These are phyloP conservation scores for Elaphurus davidianus DNA, from an alignment of 2,113 vertebrate species.

Conservation along the genomic window DNA sequence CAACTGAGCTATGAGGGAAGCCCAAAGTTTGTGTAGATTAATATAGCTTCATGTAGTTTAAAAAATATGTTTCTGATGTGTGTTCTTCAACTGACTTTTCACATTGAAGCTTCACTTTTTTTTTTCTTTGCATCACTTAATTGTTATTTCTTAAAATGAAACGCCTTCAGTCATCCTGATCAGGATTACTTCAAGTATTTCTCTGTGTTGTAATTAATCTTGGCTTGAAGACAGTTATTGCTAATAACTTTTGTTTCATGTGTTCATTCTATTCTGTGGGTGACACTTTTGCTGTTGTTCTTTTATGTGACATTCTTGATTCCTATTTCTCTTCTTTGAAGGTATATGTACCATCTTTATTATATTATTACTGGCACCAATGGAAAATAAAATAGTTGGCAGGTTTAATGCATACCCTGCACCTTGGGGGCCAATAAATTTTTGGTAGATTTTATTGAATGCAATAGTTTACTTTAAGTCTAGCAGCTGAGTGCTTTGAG, in stretches of 20 bases:
- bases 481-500: neutral
- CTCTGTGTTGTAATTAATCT: neutral
- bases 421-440: neutral
- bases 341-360: neutral
- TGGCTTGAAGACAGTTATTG: neutral
- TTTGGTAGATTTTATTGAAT: neutral
- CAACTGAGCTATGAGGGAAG: neutral
- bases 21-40: neutral
- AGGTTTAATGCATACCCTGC: neutral
- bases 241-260: neutral
- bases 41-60: neutral
- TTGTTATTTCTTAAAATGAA: neutral
- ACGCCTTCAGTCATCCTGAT: neutral
- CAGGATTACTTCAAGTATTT: neutral
- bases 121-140: neutral
- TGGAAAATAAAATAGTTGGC: neutral
- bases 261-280: neutral
- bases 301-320: neutral
- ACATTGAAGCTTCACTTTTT: neutral
- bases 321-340: neutral
- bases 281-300: neutral
- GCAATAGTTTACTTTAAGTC: neutral
- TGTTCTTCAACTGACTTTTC: neutral
- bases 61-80: neutral
- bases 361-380: neutral